Evolutionary conservation across 2,888 invertebrate genomes (phyloP), one percentile per base, ranked within the genome.

Genomic region (Eilema caniola): DNA sequence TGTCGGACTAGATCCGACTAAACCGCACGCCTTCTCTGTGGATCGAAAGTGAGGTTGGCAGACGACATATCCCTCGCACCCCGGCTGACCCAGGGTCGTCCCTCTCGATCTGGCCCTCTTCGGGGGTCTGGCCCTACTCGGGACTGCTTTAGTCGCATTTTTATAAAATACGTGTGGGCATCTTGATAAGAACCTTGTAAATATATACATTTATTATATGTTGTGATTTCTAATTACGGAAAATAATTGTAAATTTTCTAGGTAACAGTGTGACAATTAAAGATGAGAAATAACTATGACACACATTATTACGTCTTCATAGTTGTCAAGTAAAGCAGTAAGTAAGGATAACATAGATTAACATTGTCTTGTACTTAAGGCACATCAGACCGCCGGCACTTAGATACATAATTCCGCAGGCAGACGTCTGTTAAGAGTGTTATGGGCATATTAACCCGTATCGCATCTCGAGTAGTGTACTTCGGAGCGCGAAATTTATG

Each of bases 401-500:
- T 75, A 76, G 72, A 75, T 75, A 64, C 75, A 83, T 83, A 82
- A 83, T 78, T 77, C 74, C 81, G 63, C 64, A 24, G 72, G 69
- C 78, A 83, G 80, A 80, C 78, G 80, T 77, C 78, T 83, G 82
- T 78, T 81, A 83, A 87, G 85, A 87, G 84, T 84, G 86, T 89
- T 89, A 90, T 89, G 88, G 86, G 87, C 90, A 89, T 90, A 91
- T 91, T 89, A 91, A 86, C 90, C 90, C 89, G 86, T 90, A 90
- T 91, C 89, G 89, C 89, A 89, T 88, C 89, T 90, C 84, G 90
- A 92, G 91, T 90, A 88, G 86, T 84, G 89, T 88, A 90, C 89
- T 86, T 85, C 85, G 83, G 83, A 88, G 90, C 90, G 91, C 88
- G 87, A 93, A 94, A 94, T 94, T 93, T 94, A 94, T 94, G 93